Base-by-base conservation (phyloP, 1,140 invertebrate genomes). In the Zaprionus capensis region DNA sequence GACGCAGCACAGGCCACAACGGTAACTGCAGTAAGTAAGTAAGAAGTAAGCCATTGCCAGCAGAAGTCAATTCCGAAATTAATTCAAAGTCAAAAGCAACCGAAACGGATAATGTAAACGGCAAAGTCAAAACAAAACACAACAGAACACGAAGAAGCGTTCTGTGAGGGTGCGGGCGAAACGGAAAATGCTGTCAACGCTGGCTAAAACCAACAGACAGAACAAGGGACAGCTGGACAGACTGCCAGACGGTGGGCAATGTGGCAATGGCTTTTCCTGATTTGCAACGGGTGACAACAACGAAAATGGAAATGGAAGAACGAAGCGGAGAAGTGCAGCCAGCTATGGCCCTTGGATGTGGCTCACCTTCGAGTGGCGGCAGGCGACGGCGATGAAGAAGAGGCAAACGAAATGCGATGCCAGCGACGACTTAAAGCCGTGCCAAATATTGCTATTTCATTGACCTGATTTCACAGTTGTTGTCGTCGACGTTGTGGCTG, bases 401-500 rank as follows among this genome's bases (percentile, higher is more conserved):
- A 65, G 67, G 34, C 69, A 58, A 65, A 68, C 57, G 69, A 75
- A 82, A 83, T 69, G 74, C 83, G 83, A 81, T 75, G 80, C 80
- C 77, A 71, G 55, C 71, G 71, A 70, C 75, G 76, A 84, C 67
- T 82, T 77, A 71, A 82, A 80, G 79, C 82, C 76, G 62, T 80
- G 79, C 85, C 81, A 88, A 90, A 90, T 90, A 82, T 90, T 90
- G 85, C 81, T 81, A 80, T 90, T 90, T 90, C 85, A 90, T 90
- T 90, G 85, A 90, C 85, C 85, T 90, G 78, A 90, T 90, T 90
- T 84, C 56, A 28, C 38, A 66, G 71, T 63, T 44, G 22, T 24
- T 26, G 34, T 26, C 38, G n/a, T 55, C 41, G 62, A 28, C 66
- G 72, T 62, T 59, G 26, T 34, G 41, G 59, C 34, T 69, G 64